Conservation (phyloP, 2,888 invertebrate genomes). For the Epinotia demarniana region DNA sequence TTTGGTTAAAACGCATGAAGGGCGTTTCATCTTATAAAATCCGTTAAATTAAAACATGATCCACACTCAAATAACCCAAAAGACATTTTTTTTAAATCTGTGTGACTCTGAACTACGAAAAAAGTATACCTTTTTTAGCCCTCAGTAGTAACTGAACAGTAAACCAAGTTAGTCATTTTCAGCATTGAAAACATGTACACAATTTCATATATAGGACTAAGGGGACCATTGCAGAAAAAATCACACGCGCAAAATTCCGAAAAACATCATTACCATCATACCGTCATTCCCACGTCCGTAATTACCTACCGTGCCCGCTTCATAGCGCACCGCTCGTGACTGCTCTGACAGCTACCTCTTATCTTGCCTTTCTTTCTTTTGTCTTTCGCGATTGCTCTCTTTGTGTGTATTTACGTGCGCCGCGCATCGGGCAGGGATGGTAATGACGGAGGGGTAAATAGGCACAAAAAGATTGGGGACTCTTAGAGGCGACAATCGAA, state of each 20-base stretch:
- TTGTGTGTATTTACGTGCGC: slow-evolving; percentile 81
- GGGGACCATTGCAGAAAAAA: slow-evolving; percentile 12
- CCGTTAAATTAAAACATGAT: no score
- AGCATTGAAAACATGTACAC: background rate
- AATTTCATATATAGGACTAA: background rate
- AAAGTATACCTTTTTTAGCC: no score
- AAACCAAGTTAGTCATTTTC: background rate
- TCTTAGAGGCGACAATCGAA: slow-evolving; percentile 12
- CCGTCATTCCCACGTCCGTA: slow-evolving; percentile 41
- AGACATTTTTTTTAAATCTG: no score
- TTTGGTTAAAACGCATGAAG: no score
- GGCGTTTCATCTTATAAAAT: no score
- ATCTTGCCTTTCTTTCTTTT: slow-evolving; percentile 70
- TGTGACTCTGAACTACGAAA: no score
- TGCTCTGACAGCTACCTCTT: slow-evolving; percentile 82
- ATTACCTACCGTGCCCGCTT: slow-evolving; percentile 55
- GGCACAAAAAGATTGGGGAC: slow-evolving; percentile 34
- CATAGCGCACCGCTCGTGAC: slow-evolving; percentile 81
- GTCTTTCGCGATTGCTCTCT: slow-evolving; percentile 70
- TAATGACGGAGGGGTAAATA: slow-evolving; percentile 53
- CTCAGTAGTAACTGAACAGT: background rate
- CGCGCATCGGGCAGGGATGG: slow-evolving; percentile 59
- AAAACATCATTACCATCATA: slow-evolving; percentile 38
- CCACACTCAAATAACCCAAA: no score
- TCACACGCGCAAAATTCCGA: slow-evolving; percentile 30